Evolutionary conservation across 2,797 vertebrate species (phyloP).

Genomic region (Pangasius sanitwongsei): DNA sequence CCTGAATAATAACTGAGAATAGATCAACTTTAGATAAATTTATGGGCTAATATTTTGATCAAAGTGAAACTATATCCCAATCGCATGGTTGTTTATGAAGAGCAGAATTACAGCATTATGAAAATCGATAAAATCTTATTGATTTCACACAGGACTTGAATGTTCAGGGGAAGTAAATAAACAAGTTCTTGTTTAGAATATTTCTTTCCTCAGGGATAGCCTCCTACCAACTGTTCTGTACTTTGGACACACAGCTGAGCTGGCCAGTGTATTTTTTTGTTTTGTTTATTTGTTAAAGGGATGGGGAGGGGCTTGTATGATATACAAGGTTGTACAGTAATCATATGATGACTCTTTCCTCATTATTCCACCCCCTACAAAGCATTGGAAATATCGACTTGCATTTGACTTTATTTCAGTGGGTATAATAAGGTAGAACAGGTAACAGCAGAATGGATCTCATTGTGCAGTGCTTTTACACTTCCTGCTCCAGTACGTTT

Average conservation of each 20-base stretch:
- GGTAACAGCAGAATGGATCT: slow-evolving; percentile 3
- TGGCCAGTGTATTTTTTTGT: not conserved
- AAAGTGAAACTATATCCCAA: not conserved
- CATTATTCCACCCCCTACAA: not conserved
- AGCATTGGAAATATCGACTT: not conserved
- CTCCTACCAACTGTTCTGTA: not conserved
- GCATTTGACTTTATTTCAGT: not conserved
- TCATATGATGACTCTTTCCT: not conserved
- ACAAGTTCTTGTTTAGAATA: not conserved
- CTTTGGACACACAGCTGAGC: not conserved
- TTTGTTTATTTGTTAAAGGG: not conserved
- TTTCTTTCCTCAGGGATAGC: not conserved
- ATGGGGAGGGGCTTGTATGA: not conserved
- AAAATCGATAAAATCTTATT: not conserved
- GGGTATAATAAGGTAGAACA: slow-evolving; percentile 15
- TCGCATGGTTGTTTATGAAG: not conserved
- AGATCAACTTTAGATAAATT: not conserved
- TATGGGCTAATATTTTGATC: not conserved
- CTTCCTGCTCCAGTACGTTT: slow-evolving; percentile 14
- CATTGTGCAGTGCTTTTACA: slow-evolving; percentile 2
- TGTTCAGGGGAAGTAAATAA: not conserved
- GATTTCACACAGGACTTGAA: not conserved
- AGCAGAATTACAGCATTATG: not conserved
- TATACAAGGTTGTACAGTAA: not conserved
- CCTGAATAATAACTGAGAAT: not conserved